These are phyloP conservation scores for Lutjanus argentimaculatus DNA, from an alignment of 2,797 vertebrate species.

Conservation along the genomic window DNA sequence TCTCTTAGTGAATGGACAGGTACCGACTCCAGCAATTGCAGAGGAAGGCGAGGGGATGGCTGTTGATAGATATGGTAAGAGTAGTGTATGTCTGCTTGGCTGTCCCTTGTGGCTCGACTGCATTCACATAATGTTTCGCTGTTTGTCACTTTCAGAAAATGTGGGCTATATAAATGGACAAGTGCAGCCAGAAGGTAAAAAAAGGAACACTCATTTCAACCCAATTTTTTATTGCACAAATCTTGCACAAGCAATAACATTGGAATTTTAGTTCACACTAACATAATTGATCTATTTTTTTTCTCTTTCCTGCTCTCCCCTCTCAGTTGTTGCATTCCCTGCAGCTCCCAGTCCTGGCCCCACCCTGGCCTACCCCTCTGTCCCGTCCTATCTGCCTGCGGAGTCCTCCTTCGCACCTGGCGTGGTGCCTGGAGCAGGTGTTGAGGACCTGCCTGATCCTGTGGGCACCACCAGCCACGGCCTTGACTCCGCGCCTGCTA, in stretches of 20 bases:
- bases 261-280: background rate
- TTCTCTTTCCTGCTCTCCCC: background rate
- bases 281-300: background rate
- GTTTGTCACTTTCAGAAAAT: slow-evolving; percentile 67
- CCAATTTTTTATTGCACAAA: background rate
- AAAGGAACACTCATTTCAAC: background rate
- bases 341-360: slow-evolving; percentile 58
- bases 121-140: slow-evolving; percentile 3
- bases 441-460: slow-evolving; percentile 36
- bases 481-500: slow-evolving; percentile 31
- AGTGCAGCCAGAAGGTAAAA: slow-evolving; percentile 82
- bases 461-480: slow-evolving; percentile 22
- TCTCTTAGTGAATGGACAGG: slow-evolving; percentile 67
- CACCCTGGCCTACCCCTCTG: slow-evolving; percentile 37
- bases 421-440: slow-evolving; percentile 2
- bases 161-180: slow-evolving; percentile 78
- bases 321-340: slow-evolving; percentile 64
- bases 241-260: background rate
- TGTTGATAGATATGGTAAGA: slow-evolving; percentile 65
- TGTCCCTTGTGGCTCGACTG: background rate
- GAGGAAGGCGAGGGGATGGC: slow-evolving; percentile 50
- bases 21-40: slow-evolving; percentile 44
- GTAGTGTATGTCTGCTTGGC: background rate
- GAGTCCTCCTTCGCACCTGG: slow-evolving; percentile 60
- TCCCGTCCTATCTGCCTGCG: slow-evolving; percentile 39